phyloP scores from a whole-genome alignment of 2,888 invertebrate genomes.

The Macrosoma leucophasiata region DNA sequence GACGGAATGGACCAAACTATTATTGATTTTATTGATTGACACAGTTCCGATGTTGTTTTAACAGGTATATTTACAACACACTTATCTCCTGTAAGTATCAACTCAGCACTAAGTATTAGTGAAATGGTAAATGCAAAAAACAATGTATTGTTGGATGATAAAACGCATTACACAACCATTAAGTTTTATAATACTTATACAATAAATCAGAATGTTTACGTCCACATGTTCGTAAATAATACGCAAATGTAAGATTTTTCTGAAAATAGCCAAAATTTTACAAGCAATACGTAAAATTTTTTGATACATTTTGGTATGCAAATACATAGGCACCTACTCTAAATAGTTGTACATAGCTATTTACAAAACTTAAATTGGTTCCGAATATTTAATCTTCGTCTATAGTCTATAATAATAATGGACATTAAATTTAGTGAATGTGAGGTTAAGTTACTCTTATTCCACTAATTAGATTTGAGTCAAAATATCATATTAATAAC shows the following conservation, averaged over 20 bases:
- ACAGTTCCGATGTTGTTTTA: constrained; percentile 30
- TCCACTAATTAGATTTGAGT: too few relatives aligned
- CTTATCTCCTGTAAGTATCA: too few relatives aligned
- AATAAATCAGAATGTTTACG: constrained; percentile 24
- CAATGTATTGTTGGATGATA: constrained; percentile 16
- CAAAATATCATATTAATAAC: too few relatives aligned
- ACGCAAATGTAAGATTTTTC: constrained; percentile 39
- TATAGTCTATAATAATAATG: too few relatives aligned
- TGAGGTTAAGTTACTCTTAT: too few relatives aligned
- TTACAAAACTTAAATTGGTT: too few relatives aligned
- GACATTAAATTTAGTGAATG: too few relatives aligned
- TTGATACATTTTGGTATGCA: too few relatives aligned
- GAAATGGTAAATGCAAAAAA: constrained; percentile 17
- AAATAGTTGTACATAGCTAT: background rate
- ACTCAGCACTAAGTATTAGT: constrained; percentile 21
- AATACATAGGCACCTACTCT: background rate
- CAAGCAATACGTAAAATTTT: too few relatives aligned
- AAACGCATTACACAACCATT: constrained; percentile 10
- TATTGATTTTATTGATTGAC: constrained; percentile 31
- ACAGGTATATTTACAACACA: too few relatives aligned
- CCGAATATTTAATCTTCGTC: too few relatives aligned
- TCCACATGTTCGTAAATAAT: constrained; percentile 33
- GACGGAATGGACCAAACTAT: constrained; percentile 60
- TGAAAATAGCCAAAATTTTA: constrained; percentile 47
- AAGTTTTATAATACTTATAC: too few relatives aligned